These are phyloP conservation scores for Climacteris rufus DNA, from an alignment of 2,113 vertebrate species.

Conservation along the genomic window DNA sequence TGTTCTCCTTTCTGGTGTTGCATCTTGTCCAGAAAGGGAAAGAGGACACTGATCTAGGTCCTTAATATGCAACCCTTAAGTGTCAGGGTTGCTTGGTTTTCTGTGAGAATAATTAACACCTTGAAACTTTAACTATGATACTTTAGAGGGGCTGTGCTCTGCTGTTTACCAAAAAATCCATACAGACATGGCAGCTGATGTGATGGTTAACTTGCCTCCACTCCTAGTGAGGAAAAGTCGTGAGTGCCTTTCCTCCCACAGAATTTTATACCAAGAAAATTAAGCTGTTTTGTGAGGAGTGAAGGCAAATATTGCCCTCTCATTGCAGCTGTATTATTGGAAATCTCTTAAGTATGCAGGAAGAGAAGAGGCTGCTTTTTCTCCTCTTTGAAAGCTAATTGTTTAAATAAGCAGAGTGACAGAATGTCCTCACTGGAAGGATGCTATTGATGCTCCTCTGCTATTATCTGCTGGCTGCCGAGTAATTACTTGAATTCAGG, in stretches of 20 bases:
- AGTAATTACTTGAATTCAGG: neutral
- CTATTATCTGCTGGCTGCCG: neutral
- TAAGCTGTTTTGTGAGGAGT: neutral
- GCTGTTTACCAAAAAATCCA: neutral
- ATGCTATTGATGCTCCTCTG: neutral
- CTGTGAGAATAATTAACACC: neutral
- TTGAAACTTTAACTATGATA: neutral
- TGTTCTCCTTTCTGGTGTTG: neutral
- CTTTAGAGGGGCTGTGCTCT: neutral
- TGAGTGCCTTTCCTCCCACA: neutral
- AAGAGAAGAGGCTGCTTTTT: neutral
- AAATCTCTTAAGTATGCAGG: neutral
- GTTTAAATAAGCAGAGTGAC: neutral
- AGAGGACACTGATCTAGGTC: neutral
- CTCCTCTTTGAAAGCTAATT: neutral
- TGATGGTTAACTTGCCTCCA: neutral
- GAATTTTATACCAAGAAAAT: neutral
- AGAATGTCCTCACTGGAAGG: neutral
- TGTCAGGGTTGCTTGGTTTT: neutral
- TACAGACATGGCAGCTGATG: neutral
- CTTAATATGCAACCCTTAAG: neutral
- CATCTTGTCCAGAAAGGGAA: neutral
- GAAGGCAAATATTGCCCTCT: neutral
- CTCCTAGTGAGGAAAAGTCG: neutral
- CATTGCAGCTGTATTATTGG: neutral